Conservation (phyloP, 1,140 invertebrate species). For the Platyura marginata region DNA sequence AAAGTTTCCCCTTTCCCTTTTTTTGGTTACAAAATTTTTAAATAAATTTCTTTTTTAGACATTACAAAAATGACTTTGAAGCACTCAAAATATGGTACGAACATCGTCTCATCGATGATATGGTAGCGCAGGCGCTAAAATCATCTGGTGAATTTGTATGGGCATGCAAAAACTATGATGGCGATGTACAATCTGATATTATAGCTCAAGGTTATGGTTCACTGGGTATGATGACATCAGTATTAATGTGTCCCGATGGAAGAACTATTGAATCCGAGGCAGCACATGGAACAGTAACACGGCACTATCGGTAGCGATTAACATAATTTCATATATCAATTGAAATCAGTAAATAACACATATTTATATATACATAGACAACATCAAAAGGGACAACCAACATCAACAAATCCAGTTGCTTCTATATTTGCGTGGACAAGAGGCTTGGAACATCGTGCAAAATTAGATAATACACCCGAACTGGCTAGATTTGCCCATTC, state of each 20-base stretch:
- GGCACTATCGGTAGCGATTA: constrained; percentile 51
- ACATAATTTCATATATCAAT: too few relatives aligned
- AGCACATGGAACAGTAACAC: constrained; percentile 80
- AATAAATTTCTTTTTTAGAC: constrained; percentile 25
- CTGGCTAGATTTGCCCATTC: constrained; percentile 34
- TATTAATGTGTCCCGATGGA: constrained; percentile 79
- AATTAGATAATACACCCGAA: constrained; percentile 58
- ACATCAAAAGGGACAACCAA: constrained; percentile 64
- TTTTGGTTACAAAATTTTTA: constrained; percentile 3
- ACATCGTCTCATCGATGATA: constrained; percentile 83
- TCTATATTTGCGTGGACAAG: constrained; percentile 87
- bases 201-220: constrained; percentile 75
- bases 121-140: constrained; percentile 80
- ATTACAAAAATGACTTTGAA: constrained; percentile 63
- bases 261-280: constrained; percentile 82
- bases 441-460: constrained; percentile 64
- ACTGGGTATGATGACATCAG: constrained; percentile 82
- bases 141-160: constrained; percentile 76
- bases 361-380: constrained; percentile 22
- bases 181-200: constrained; percentile 78
- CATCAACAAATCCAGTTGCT: constrained; percentile 79
- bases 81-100: constrained; percentile 72
- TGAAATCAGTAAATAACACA: too few relatives aligned
- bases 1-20: not conserved
- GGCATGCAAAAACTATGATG: constrained; percentile 87